Percentiles rank a stretch among this genome's conserved stretches.
phyloP scores from a whole-genome alignment of 2,888 invertebrate species.

The Ommatoiulus sabulosus region DNA sequence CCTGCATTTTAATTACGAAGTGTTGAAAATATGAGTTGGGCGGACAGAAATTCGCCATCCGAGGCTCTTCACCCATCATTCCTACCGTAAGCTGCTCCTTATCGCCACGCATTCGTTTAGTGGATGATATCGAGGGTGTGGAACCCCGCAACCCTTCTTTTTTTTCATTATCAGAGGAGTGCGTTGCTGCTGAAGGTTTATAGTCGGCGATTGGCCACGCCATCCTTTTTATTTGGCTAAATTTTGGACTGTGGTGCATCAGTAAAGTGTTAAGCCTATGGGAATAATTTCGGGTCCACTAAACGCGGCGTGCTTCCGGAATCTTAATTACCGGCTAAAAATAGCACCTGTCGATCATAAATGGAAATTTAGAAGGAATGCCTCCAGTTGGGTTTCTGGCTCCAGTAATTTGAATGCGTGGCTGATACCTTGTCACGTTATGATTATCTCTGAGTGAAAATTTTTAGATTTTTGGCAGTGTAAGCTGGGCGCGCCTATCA shows the following conservation, averaged over 20 bases:
- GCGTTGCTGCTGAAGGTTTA: background rate
- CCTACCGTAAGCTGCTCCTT: background rate
- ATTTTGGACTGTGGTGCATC: too few species aligned
- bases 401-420: background rate
- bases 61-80: slow-evolving; percentile 24
- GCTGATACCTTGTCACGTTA: too few species aligned
- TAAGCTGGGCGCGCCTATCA: too few species aligned
- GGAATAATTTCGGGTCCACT: slow-evolving; percentile 16
- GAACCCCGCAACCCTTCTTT: background rate
- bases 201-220: background rate
- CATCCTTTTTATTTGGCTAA: background rate
- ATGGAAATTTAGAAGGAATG: background rate
- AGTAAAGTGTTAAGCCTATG: background rate
- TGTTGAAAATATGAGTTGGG: slow-evolving; percentile 34
- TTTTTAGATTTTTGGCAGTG: too few species aligned
- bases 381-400: background rate
- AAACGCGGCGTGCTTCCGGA: background rate
- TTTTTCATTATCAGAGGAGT: slow-evolving; percentile 10
- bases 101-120: background rate
- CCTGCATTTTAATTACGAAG: slow-evolving; percentile 34
- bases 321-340: background rate
- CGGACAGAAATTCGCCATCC: background rate
- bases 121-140: slow-evolving; percentile 25
- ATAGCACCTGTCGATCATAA: slow-evolving; percentile 13
- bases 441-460: too few species aligned